phyloP scores from a whole-genome alignment of 2,888 invertebrate genomes.

The Luperina testacea region DNA sequence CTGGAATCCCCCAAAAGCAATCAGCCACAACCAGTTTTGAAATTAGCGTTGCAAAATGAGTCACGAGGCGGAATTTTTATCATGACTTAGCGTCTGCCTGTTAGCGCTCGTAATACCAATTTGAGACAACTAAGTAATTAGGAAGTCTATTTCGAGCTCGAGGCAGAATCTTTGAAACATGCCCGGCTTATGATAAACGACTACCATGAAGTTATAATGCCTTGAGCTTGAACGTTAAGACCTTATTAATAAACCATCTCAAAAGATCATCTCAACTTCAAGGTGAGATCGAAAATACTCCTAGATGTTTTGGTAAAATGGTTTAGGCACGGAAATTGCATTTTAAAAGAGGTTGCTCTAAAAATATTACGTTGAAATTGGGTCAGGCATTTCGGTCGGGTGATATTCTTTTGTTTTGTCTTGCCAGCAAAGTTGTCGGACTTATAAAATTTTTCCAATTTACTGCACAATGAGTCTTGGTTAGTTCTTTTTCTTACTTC shows the following conservation, averaged over 20 bases:
- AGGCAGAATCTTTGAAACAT: conserved; percentile 65
- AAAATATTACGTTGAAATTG: conserved; percentile 62
- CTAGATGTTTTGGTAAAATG: conserved; percentile 47
- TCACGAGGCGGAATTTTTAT: conserved; percentile 54
- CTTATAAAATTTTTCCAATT: conserved; percentile 42
- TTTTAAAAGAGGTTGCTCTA: conserved; percentile 62
- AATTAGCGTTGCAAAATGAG: conserved; percentile 53
- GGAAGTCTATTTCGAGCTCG: conserved; percentile 52
- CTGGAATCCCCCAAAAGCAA: conserved; percentile 51
- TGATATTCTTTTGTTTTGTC: conserved; percentile 60
- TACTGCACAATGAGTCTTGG: conserved; percentile 28
- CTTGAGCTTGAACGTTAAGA: conserved; percentile 53
- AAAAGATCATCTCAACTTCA: conserved; percentile 38
- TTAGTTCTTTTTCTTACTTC: conserved; percentile 12
- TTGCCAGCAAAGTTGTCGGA: conserved; percentile 41
- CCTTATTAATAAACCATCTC: conserved; percentile 44
- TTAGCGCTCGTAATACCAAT: conserved; percentile 47
- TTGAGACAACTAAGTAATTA: conserved; percentile 62
- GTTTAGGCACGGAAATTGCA: conserved; percentile 61
- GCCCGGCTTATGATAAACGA: conserved; percentile 62
- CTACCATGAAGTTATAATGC: conserved; percentile 47
- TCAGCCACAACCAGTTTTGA: conserved; percentile 55
- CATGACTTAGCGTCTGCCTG: conserved; percentile 37
- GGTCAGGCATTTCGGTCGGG: conserved; percentile 54
- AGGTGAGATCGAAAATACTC: conserved; percentile 52